A percentile compares a stretch with the other conserved stretches of the same genome.
These are phyloP conservation scores for Meloidogyne floridensis DNA, from an alignment of 1,140 invertebrate species.

Conservation along the genomic window DNA sequence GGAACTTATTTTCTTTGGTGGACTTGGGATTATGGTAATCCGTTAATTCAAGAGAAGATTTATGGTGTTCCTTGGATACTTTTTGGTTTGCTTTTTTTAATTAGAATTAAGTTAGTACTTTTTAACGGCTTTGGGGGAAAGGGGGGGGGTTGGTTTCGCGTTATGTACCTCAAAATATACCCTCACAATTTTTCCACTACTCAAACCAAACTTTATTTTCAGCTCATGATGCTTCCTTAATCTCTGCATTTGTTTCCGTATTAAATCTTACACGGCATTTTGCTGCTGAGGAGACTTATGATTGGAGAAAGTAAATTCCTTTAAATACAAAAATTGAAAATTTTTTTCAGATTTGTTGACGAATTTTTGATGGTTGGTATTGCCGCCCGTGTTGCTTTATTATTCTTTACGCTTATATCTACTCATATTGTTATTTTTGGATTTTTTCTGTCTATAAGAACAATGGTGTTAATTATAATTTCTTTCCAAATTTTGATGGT, in stretches of 20 bases:
- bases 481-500: conserved; percentile 13
- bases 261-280: conserved; percentile 71
- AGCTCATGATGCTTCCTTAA: conserved; percentile 76
- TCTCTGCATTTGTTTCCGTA: conserved; percentile 75
- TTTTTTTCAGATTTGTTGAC: conserved; percentile 45
- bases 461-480: conserved; percentile 35
- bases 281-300: conserved; percentile 66
- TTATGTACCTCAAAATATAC: not conserved
- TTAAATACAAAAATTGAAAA: not conserved
- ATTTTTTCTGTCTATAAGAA: not conserved
- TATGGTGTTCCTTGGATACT: conserved; percentile 65
- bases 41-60: conserved; percentile 78
- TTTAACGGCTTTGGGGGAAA: too few relatives aligned
- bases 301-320: conserved; percentile 67
- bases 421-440: not conserved
- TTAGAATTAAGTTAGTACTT: not conserved
- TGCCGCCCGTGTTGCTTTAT: conserved; percentile 59
- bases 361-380: conserved; percentile 56
- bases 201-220: not conserved
- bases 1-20: conserved; percentile 79
- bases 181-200: not conserved
- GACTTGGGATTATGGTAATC: conserved; percentile 75
- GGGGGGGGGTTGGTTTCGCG: too few relatives aligned
- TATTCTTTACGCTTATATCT: conserved; percentile 34
- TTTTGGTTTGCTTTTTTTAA: not conserved